These are phyloP conservation scores for Epistrophella euchroma DNA, from an alignment of 2,888 invertebrate species.

Conservation along the genomic window DNA sequence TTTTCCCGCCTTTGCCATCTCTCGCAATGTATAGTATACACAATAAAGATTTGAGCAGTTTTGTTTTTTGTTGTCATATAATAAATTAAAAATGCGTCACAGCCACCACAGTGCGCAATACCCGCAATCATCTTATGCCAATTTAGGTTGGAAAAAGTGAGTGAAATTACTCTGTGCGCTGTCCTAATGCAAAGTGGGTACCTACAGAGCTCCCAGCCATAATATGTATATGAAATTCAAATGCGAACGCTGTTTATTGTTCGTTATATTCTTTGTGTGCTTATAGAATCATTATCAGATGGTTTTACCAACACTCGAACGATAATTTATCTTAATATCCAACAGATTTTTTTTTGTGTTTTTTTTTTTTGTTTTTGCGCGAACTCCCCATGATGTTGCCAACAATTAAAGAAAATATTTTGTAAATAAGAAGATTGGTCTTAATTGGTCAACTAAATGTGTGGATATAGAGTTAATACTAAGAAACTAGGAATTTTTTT, in stretches of 20 bases:
- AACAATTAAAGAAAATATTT: too few relatives aligned
- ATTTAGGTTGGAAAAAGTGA: background rate
- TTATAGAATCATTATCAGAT: background rate
- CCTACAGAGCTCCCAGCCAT: background rate
- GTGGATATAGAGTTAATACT: too few relatives aligned
- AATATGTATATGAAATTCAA: background rate
- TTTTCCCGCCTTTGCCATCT: background rate
- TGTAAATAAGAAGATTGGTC: too few relatives aligned
- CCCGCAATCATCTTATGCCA: slow-evolving; percentile 56
- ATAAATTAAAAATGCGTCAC: slow-evolving; percentile 11
- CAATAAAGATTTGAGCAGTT: slow-evolving; percentile 3
- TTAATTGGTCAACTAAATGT: too few relatives aligned
- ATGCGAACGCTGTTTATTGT: slow-evolving; percentile 1
- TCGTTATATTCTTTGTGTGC: background rate
- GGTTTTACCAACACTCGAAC: slow-evolving; percentile 6
- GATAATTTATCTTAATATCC: slow-evolving; percentile 19
- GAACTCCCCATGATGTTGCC: background rate
- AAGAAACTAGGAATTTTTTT: too few relatives aligned
- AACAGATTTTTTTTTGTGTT: background rate
- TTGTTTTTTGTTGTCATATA: background rate
- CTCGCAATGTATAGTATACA: background rate
- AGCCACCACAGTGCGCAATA: background rate
- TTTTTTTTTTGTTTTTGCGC: background rate
- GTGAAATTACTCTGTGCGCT: background rate
- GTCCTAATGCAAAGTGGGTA: background rate